Percentiles rank a stretch among this genome's conserved stretches.
phyloP scores from a whole-genome alignment of 2,888 invertebrate species.

The Balanococcus diminutus region DNA sequence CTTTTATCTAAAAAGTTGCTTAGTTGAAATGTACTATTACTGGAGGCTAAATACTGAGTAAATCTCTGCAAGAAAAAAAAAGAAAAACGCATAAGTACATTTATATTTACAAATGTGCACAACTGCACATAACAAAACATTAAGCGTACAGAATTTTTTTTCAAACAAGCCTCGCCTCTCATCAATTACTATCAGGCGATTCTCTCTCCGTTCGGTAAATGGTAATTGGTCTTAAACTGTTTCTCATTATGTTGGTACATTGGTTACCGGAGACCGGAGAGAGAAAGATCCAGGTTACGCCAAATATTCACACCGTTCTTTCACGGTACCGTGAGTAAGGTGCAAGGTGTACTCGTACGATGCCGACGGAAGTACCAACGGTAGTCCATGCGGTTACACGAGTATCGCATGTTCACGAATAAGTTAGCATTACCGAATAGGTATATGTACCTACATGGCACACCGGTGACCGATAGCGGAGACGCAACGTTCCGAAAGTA shows the following conservation, averaged over 20 bases:
- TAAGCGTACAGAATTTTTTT: background rate
- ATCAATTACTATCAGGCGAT: background rate
- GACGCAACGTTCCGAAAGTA: background rate
- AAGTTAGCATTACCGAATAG: background rate
- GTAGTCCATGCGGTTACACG: conserved; percentile 28
- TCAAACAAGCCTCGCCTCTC: background rate
- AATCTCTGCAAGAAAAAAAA: conserved; percentile 79
- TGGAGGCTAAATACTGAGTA: conserved; percentile 99
- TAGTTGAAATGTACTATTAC: conserved; percentile 98
- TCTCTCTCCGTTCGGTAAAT: background rate
- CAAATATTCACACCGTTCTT: conserved; percentile 31
- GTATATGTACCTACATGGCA: background rate
- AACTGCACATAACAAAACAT: background rate
- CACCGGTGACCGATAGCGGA: too few relatives aligned
- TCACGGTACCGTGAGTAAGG: background rate
- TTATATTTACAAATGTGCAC: background rate
- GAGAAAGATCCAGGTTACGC: conserved; percentile 15
- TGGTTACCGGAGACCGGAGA: background rate
- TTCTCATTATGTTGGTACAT: background rate
- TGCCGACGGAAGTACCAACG: conserved; percentile 26
- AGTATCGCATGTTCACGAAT: conserved; percentile 17
- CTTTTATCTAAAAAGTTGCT: conserved; percentile 97
- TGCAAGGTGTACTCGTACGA: too few relatives aligned
- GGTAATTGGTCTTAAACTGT: conserved; percentile 3
- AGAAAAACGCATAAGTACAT: conserved; percentile 28